These are phyloP conservation scores for Ferdinandea cuprea DNA, from an alignment of 2,888 invertebrate species.

Conservation along the genomic window DNA sequence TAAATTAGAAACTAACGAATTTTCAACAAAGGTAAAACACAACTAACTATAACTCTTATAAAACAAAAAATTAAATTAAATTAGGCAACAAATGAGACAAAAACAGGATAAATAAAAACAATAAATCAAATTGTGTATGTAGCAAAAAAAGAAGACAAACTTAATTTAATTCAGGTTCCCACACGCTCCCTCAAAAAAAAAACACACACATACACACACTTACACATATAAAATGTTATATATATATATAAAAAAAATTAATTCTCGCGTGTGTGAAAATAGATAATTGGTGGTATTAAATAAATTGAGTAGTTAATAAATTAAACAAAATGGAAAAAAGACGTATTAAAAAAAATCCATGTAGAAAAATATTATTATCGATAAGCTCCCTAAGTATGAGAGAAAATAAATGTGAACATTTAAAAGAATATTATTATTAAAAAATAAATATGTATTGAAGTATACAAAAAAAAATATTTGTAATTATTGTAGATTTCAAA, in stretches of 20 bases:
- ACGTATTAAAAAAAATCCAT: slow-evolving; percentile 61
- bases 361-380: slow-evolving; percentile 72
- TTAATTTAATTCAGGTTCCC: slow-evolving; percentile 72
- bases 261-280: slow-evolving; percentile 68
- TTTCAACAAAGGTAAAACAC: slow-evolving; percentile 50
- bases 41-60: slow-evolving; percentile 48
- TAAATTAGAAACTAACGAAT: slow-evolving; percentile 71
- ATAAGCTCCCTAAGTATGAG: slow-evolving; percentile 69
- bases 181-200: no score
- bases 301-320: slow-evolving; percentile 73
- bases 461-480: slow-evolving; percentile 67
- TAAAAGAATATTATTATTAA: slow-evolving; percentile 64
- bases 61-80: slow-evolving; percentile 21
- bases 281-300: slow-evolving; percentile 73
- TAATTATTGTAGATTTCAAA: slow-evolving; percentile 73
- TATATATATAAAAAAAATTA: slow-evolving; percentile 17
- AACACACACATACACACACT: slow-evolving; percentile 44
- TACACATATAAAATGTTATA: slow-evolving; percentile 18
- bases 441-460: slow-evolving; percentile 68
- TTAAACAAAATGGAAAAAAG: slow-evolving; percentile 43
- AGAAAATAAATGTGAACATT: slow-evolving; percentile 62
- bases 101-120: slow-evolving; percentile 70
- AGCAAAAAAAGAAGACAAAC: slow-evolving; percentile 64
- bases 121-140: slow-evolving; percentile 58
- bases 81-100: slow-evolving; percentile 47